These are phyloP conservation scores for Pheucticus melanocephalus DNA, from an alignment of 2,113 vertebrate species.

Conservation along the genomic window DNA sequence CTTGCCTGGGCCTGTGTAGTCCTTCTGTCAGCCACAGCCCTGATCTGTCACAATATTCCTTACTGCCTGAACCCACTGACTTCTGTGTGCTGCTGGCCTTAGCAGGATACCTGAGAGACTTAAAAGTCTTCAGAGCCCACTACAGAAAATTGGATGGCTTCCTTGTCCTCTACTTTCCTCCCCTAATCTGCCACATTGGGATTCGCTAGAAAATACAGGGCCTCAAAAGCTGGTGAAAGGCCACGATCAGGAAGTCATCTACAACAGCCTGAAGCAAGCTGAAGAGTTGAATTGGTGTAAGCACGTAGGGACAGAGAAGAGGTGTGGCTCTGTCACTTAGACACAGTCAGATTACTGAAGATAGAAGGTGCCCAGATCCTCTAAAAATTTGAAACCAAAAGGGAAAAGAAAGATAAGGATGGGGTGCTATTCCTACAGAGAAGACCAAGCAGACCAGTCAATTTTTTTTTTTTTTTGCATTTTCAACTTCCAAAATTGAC, in stretches of 20 bases:
- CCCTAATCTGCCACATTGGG: not conserved
- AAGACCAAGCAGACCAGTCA: not conserved
- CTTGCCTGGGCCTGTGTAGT: not conserved
- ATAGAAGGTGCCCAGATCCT: not conserved
- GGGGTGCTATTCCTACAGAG: not conserved
- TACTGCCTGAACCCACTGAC: accelerated
- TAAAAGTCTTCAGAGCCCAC: not conserved
- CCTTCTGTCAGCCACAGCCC: not conserved
- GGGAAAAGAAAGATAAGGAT: not conserved
- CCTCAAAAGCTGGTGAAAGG: not conserved
- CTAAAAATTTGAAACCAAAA: not conserved
- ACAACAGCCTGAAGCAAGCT: not conserved
- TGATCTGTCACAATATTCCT: not conserved
- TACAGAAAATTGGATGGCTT: not conserved
- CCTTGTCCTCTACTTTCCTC: not conserved
- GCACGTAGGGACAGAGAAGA: not conserved
- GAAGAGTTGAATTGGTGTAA: not conserved
- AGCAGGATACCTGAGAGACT: not conserved
- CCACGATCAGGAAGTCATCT: not conserved
- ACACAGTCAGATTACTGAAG: not conserved
- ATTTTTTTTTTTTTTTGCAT: not conserved
- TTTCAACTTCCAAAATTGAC: not conserved
- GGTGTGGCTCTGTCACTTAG: not conserved
- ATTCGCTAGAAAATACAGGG: not conserved
- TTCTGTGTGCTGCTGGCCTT: not conserved